These are phyloP conservation scores for Nymphalis io DNA, from an alignment of 1,140 invertebrate genomes.

Conservation along the genomic window DNA sequence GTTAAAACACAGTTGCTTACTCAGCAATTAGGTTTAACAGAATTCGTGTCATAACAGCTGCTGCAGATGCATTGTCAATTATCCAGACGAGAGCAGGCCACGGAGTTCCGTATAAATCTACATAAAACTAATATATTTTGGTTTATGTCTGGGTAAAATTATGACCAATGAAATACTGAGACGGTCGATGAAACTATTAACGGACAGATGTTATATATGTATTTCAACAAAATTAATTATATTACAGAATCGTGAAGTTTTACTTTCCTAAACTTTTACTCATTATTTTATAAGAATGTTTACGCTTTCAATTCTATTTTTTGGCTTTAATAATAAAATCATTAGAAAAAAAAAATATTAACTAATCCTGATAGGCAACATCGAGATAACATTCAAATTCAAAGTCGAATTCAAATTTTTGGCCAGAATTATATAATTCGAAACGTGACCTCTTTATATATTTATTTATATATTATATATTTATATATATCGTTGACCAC, in stretches of 20 bases:
- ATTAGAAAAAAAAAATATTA: too few species aligned
- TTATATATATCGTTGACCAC: too few species aligned
- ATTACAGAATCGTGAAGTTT: not conserved
- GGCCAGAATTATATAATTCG: too few species aligned
- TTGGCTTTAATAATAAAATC: too few species aligned
- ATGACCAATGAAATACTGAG: conserved; percentile 2
- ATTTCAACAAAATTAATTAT: not conserved
- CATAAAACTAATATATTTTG: conserved; percentile 21
- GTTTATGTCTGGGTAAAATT: not conserved
- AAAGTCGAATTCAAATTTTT: too few species aligned
- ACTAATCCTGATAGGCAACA: too few species aligned
- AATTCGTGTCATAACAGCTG: conserved; percentile 17
- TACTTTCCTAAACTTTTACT: too few species aligned
- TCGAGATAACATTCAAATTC: too few species aligned
- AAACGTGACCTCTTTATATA: too few species aligned
- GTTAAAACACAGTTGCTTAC: conserved; percentile 5
- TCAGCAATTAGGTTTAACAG: conserved; percentile 18
- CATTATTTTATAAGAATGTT: too few species aligned
- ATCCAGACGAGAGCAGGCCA: conserved; percentile 6
- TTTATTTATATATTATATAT: too few species aligned
- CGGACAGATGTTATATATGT: not conserved
- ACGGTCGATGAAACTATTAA: not conserved
- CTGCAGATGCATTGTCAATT: conserved; percentile 25
- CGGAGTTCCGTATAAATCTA: conserved; percentile 17
- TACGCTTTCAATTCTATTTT: too few species aligned